Evolutionary conservation across 2,888 invertebrate species (phyloP), one percentile per base, ranked within the genome.

Genomic region (Aphodius granarius): DNA sequence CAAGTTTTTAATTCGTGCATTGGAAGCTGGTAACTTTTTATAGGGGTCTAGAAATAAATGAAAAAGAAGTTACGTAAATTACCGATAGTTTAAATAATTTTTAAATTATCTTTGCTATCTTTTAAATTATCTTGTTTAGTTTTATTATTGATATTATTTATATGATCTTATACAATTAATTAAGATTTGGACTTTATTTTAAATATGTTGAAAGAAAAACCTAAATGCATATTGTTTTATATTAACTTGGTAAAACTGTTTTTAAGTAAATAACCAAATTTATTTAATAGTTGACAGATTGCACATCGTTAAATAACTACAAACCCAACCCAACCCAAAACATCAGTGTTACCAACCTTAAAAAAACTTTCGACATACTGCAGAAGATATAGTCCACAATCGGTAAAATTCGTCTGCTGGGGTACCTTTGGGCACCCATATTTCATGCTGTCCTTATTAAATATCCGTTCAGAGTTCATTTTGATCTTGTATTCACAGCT

Each of bases 331-430:
- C n/a, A n/a, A n/a, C n/a, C n/a, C n/a, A n/a, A n/a, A n/a, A n/a
- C 83, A 84, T 86, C 43, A 43, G 9, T 43, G 43, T 43, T 43
- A 43, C 43, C 43, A 43, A 95, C 95, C 90, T 93, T 91, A 87
- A 98, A 97, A 88, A 99, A 98, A 77, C 94, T 94, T 88, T 99
- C 98, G 4, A 97, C 97, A 89, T 98, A 99, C 86, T 99, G 97
- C 74, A 99, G 89, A 76, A 99, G 89, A 87, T 95, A 99, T 15
- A 99, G 89, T 0, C 99, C 99, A 88, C 99, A 99, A 86, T 99
- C 99, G 64, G 95, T 96, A 85, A 94, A 97, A 89, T 99, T 99
- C 80, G 94, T 95, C 88, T 99, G 99, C 85, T 98, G 97, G n/a
- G 99, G 99, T 79, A 97, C 96, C 88, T 95, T 95, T 0, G 96